Percentiles rank a stretch among this genome's conserved stretches.
phyloP scores from a whole-genome alignment of 2,113 vertebrate species.

The Platichthys flesus region DNA sequence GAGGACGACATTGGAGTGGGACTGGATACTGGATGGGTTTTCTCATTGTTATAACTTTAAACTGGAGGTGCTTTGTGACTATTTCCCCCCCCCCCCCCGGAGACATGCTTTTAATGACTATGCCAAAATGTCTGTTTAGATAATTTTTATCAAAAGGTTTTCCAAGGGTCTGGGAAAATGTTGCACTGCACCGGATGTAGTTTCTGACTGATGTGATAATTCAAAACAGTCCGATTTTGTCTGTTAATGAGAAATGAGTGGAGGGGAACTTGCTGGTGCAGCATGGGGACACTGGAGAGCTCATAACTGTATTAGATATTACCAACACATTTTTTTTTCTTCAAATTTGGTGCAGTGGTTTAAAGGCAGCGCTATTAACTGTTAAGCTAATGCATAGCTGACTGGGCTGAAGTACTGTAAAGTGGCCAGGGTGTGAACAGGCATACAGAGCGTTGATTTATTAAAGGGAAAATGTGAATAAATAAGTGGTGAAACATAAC shows the following conservation, averaged over 20 bases:
- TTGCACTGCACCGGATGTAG: background rate
- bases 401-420: conserved; percentile 19
- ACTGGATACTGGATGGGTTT: no score
- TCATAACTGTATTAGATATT: conserved; percentile 9
- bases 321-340: conserved; percentile 2
- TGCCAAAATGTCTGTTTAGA: no score
- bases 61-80: no score
- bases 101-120: background rate
- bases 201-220: conserved; percentile 20
- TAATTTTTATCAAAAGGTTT: background rate
- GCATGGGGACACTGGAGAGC: background rate
- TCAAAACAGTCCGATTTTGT: conserved; percentile 15
- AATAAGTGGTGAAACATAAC: background rate
- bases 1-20: no score
- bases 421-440: conserved; percentile 5
- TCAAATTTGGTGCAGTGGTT: conserved; percentile 10
- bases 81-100: no score
- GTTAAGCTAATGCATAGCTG: conserved; percentile 18
- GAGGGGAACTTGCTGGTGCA: background rate
- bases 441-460: conserved; percentile 1
- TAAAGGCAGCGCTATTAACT: conserved; percentile 14
- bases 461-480: conserved; percentile 1
- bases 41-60: no score
- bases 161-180: background rate
- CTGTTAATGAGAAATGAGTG: conserved; percentile 4